Evolutionary conservation across 2,888 invertebrate species (phyloP).

Genomic region (Lathronympha strigana): DNA sequence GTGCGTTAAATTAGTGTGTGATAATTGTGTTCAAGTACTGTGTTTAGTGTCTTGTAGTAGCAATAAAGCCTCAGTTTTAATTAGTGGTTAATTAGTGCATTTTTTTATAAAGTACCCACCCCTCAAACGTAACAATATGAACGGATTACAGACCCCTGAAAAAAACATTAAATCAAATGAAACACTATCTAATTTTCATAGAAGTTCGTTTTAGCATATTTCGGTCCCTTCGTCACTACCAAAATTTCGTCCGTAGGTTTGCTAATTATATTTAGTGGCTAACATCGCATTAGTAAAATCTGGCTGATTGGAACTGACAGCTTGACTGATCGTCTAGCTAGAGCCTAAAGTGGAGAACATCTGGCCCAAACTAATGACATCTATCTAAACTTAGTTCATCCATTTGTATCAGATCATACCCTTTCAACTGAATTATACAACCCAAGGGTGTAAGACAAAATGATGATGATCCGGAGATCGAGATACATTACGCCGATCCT

Average conservation of each 20-base stretch:
- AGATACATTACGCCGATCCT: not conserved
- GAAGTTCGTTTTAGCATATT: no score
- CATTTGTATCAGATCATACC: slow-evolving; percentile 19
- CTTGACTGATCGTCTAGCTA: slow-evolving; percentile 4
- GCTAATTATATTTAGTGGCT: not conserved
- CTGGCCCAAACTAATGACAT: slow-evolving; percentile 23
- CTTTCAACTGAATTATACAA: slow-evolving; percentile 24
- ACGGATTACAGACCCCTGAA: no score
- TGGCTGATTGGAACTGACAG: not conserved
- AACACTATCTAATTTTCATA: no score
- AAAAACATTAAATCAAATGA: no score
- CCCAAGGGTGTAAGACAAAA: not conserved
- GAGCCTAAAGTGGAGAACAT: slow-evolving; percentile 19
- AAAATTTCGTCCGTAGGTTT: not conserved
- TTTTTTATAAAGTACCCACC: no score
- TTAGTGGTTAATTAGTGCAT: no score
- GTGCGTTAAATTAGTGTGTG: no score
- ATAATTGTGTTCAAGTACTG: no score
- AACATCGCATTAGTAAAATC: not conserved
- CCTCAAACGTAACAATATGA: no score
- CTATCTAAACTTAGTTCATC: slow-evolving; percentile 5
- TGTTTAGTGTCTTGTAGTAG: no score
- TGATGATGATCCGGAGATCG: not conserved
- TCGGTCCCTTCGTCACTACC: no score
- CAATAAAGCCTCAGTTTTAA: no score